phyloP scores from a whole-genome alignment of 2,888 invertebrate genomes.

The Lysandra bellargus region DNA sequence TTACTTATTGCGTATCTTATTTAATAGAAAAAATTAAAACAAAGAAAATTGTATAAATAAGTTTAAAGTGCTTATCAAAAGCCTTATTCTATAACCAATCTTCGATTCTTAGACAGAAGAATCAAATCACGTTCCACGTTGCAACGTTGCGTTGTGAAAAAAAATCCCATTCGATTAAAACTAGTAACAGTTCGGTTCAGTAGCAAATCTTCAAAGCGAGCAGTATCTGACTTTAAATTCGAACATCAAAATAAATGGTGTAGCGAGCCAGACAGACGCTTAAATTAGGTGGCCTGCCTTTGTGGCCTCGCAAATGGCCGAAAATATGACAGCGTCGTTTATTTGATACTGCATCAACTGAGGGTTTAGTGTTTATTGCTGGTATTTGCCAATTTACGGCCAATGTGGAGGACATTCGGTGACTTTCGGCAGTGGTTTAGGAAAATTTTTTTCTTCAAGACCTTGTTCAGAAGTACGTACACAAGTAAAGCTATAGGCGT shows the following conservation, averaged over 20 bases:
- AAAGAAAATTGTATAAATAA: no score
- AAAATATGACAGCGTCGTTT: constrained; percentile 22
- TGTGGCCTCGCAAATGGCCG: constrained; percentile 11
- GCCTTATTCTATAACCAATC: no score
- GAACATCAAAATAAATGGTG: constrained; percentile 26
- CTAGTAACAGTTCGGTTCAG: background rate
- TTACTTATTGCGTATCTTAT: no score
- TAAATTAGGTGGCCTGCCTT: constrained; percentile 23
- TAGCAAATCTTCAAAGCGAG: background rate
- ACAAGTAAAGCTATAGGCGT: no score
- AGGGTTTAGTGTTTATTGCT: background rate
- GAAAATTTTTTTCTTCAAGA: background rate
- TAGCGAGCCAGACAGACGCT: constrained; percentile 2
- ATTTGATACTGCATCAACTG: constrained; percentile 19
- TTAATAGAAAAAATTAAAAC: no score
- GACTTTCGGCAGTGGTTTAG: background rate
- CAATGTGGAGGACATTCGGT: background rate
- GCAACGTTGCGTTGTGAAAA: no score
- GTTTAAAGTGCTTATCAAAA: no score
- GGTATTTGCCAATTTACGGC: constrained; percentile 7
- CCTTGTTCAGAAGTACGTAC: background rate
- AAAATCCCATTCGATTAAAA: background rate
- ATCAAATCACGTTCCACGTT: no score
- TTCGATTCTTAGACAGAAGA: no score
- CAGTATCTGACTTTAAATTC: background rate